phyloP scores from a whole-genome alignment of 2,113 vertebrate species.

The Pelecanoides urinatrix region DNA sequence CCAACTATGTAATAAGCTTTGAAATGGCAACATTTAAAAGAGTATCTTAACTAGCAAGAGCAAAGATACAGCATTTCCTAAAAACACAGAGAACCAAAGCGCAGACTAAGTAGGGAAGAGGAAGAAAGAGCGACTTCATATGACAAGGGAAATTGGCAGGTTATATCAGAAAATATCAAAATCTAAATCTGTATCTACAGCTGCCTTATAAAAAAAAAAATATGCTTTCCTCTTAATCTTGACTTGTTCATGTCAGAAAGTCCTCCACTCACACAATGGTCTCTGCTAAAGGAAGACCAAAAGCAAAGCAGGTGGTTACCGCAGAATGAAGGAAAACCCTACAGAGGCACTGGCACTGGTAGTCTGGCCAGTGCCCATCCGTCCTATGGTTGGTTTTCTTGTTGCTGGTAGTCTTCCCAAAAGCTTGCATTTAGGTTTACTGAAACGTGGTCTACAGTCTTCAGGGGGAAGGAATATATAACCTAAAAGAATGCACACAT shows the following conservation, averaged over 20 bases:
- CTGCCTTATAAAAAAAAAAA: not conserved
- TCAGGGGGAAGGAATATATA: not conserved
- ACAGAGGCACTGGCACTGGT: not conserved
- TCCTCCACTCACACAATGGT: not conserved
- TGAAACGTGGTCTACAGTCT: not conserved
- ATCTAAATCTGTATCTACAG: not conserved
- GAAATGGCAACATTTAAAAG: constrained; percentile 45
- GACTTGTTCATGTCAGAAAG: not conserved
- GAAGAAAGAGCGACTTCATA: not conserved
- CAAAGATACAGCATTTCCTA: not conserved
- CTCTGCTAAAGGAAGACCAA: not conserved
- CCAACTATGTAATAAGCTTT: constrained; percentile 58
- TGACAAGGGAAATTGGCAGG: not conserved
- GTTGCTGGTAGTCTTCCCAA: not conserved
- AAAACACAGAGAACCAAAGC: not conserved
- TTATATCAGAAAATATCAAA: not conserved
- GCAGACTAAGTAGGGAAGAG: not conserved
- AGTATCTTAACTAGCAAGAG: constrained; percentile 5
- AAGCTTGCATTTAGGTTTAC: not conserved
- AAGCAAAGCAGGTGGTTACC: not conserved
- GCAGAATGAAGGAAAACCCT: not conserved
- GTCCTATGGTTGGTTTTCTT: not conserved
- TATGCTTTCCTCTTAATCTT: not conserved
- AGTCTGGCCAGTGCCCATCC: not conserved
- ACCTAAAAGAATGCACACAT: not conserved